Conservation (phyloP, 2,797 vertebrate genomes). For the Melanotaenia pygmaea region DNA sequence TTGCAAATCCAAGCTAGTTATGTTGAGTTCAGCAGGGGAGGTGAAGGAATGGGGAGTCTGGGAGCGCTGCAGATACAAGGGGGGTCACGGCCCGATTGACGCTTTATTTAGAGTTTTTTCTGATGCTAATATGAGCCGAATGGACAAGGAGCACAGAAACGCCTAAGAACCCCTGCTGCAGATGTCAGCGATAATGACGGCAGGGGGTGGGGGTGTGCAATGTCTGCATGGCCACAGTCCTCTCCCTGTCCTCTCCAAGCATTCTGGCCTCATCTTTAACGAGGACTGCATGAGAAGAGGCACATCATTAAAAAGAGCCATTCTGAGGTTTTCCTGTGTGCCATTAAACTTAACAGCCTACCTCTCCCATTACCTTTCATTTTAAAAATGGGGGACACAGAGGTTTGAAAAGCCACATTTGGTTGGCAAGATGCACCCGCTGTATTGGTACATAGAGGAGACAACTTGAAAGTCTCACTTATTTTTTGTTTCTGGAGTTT, state of each 20-base stretch:
- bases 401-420: slow-evolving; percentile 89
- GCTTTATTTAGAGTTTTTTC: slow-evolving; percentile 69
- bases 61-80: slow-evolving; percentile 43
- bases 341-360: slow-evolving; percentile 91
- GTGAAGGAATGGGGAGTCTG: slow-evolving; percentile 7
- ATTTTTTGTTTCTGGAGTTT: slow-evolving; percentile 10
- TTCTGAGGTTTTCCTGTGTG: slow-evolving; percentile 89
- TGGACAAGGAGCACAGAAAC: slow-evolving; percentile 44
- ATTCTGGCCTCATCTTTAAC: slow-evolving; percentile 76
- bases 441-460: slow-evolving; percentile 24
- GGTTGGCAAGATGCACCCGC: slow-evolving; percentile 79
- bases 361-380: slow-evolving; percentile 86
- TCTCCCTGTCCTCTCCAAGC: slow-evolving; percentile 61
- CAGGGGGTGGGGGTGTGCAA: slow-evolving; percentile 35
- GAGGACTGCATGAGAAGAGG: slow-evolving; percentile 84
- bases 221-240: slow-evolving; percentile 48
- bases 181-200: slow-evolving; percentile 32
- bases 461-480: slow-evolving; percentile 21
- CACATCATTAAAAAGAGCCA: slow-evolving; percentile 89
- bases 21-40: slow-evolving; percentile 41
- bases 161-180: slow-evolving; percentile 40
- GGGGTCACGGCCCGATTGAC: slow-evolving; percentile 65
- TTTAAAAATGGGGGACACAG: slow-evolving; percentile 61
- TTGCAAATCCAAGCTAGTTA: slow-evolving; percentile 61
- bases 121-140: slow-evolving; percentile 75